Base-by-base conservation (phyloP, 2,888 invertebrate genomes). In the Anthrax anthrax region DNA sequence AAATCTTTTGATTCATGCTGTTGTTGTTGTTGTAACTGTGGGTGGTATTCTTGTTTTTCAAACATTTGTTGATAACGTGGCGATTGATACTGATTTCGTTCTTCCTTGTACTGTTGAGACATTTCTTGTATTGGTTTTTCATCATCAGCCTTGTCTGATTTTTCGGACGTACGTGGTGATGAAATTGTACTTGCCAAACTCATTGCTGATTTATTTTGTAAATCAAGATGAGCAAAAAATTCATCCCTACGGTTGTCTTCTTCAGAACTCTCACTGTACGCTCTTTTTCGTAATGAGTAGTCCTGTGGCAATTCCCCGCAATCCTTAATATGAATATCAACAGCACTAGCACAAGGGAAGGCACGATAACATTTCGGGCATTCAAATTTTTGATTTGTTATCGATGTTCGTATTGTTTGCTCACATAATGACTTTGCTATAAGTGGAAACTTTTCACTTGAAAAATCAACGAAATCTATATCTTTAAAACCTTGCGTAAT, bases 181-280 rank as follows among this genome's bases (percentile, higher is more conserved):
- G 52, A 52, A 42, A 50, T 68, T 37, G 72, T 60, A 13, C 72
- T 70, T 19, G 69, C 70, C n/a, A 71, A 64, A 53, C 71, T 69
- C 8, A 68, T 69, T 47, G 76, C 75, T 0, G 80, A 74, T 54
- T 79, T 78, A 62, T 84, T 84, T 60, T 80, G 81, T 37, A 87
- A 72, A 60, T 87, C 81, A 19, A 90, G 69, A 51, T 84, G 78
- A 1, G 85, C 83, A 59, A 91, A 83, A 63, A 91, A 89, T 55
- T 86, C 83, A 48, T 83, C 82, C 37, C 87, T 74, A 41, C 74
- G 72, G 19, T 78, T 75, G 47, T 78, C 74, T 44, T 76, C 78
- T 18, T 77, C 77, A 52, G 38, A 63, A 56, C 54, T 54, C 43
- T 53, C 54, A 40, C 52, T 55, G 55, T 44, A 54, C 57, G 19